Evolutionary conservation across 1,140 invertebrate genomes (phyloP).

Genomic region (Drosophila arawakana): DNA sequence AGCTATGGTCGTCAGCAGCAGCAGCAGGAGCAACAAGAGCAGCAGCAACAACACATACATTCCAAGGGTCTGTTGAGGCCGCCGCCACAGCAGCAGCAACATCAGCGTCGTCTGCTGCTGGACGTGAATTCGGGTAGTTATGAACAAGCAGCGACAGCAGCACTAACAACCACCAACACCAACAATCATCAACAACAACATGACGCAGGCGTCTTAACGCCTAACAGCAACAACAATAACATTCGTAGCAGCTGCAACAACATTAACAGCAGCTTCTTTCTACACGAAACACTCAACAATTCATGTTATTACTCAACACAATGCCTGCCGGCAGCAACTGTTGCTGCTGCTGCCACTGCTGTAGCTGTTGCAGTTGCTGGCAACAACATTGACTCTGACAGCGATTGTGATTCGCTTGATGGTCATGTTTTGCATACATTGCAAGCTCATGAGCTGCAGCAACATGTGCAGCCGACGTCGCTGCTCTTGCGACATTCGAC

Average conservation of each 20-base stretch:
- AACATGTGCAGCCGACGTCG: slow-evolving; percentile 58
- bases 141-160: slow-evolving; percentile 50
- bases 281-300: slow-evolving; percentile 55
- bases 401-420: slow-evolving; percentile 62
- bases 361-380: slow-evolving; percentile 27
- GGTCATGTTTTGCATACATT: slow-evolving; percentile 53
- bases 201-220: slow-evolving; percentile 10
- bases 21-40: slow-evolving; percentile 49
- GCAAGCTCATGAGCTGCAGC: slow-evolving; percentile 59
- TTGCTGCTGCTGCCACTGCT: slow-evolving; percentile 14
- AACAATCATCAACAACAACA: slow-evolving; percentile 20
- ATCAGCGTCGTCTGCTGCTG: slow-evolving; percentile 68
- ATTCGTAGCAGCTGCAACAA: slow-evolving; percentile 32
- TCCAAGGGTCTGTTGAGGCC: slow-evolving; percentile 71
- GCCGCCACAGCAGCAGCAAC: slow-evolving; percentile 62
- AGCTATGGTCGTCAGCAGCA: slow-evolving; percentile 55
- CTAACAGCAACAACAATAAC: slow-evolving; percentile 40
- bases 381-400: slow-evolving; percentile 35
- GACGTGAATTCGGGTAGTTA: slow-evolving; percentile 82
- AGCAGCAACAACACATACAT: slow-evolving; percentile 66
- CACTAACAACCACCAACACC: slow-evolving; percentile 26
- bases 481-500: slow-evolving; percentile 64
- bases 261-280: slow-evolving; percentile 52
- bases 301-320: slow-evolving; percentile 73
- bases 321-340: slow-evolving; percentile 47